Evolutionary conservation across 2,113 vertebrate species (phyloP), one percentile per base, ranked within the genome.

Genomic region (Bombycilla garrulus): DNA sequence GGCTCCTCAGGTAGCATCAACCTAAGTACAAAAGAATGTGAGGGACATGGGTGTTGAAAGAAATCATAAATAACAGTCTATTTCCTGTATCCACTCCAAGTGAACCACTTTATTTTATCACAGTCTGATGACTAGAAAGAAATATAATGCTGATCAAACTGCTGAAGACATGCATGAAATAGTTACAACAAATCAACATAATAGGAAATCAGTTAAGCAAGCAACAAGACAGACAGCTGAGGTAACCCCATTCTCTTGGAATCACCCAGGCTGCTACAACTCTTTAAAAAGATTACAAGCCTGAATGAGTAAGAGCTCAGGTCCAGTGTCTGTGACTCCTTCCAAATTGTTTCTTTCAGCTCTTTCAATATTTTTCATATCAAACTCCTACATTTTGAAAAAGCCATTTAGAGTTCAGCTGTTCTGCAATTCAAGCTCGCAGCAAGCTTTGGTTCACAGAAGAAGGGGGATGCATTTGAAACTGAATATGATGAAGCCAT

Each of bases 1-100:
- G 99, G 98, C 80, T 99, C 99, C 95, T 99, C 99, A 8, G 99
- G 98, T 9, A 99, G 96, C 98, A 99, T 99, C 95, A 99, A 62
- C 85, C 99, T 99, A 57, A 47, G 80, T 35, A 31, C 8, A 81
- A 81, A 90, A 76, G 36, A 71, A 45, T 1, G 15, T 5, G 70
- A 53, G 11, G 35, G 76, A 82, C 35, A 35, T 8, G 11, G 17
- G 28, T 29, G 12, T 78, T 47, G 66, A 78, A 65, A n/a, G 9
- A 78, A 88, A 40, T 10, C 19, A 40, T 3, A 70, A 67, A 15
- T 21, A 45, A 61, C 17, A 10, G 6, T 57, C 83, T 72, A 16
- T 67, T 79, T 74, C 71, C 70, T 26, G 20, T 26, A 72, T 29
- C 60, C 35, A 19, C 29, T 61, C 38, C 47, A 42, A 35, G 40